Base-by-base conservation (phyloP, 2,888 invertebrate genomes). In the Nasonovia ribisnigri region DNA sequence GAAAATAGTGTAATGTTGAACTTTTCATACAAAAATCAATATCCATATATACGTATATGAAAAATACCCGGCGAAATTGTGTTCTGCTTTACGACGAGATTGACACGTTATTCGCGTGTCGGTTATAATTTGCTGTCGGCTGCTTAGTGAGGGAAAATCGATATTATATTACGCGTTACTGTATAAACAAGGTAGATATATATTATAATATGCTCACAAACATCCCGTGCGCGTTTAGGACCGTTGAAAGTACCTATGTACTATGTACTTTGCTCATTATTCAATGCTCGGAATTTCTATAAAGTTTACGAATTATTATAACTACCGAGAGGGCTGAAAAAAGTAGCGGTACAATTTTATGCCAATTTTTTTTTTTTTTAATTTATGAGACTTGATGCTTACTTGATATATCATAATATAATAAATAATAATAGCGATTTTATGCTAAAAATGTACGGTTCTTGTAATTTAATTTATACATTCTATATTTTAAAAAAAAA, bases 101-200 rank as follows among this genome's bases (percentile, higher is more conserved):
- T 93, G 93, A 90, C 93, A 86, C 51, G 84, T 90, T 84, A 84
- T 93, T 93, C 84, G 93, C 93, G 93, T 93, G 93, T 42, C 60
- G 86, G 86, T 60, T 48, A 87, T 86, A 90, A 93, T 93, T 93
- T 93, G 43, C 89, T 46, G 93, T 89, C 93, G 89, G 93, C 89
- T 84, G 93, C 51, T 93, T 90, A 93, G 89, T 84, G 89, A 84
- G 57, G 89, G 57, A 93, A 93, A 93, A 93, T 93, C 93, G 93
- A 93, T 93, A 92, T 20, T 26, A 36, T 42, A 92, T 20, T 26
- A 36, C 29, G 6, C 89, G 6, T 26, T 51, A 77, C 77, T 51
- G n/a, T 88, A 88, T 88, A 77, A 77, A 77, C 77, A 77, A 77
- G 77, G 77, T 77, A 77, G n/a, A n/a, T 67, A 67, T 67, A 20